Conservation (phyloP, 2,113 vertebrate genomes). For the Dendrocopos noguchii region DNA sequence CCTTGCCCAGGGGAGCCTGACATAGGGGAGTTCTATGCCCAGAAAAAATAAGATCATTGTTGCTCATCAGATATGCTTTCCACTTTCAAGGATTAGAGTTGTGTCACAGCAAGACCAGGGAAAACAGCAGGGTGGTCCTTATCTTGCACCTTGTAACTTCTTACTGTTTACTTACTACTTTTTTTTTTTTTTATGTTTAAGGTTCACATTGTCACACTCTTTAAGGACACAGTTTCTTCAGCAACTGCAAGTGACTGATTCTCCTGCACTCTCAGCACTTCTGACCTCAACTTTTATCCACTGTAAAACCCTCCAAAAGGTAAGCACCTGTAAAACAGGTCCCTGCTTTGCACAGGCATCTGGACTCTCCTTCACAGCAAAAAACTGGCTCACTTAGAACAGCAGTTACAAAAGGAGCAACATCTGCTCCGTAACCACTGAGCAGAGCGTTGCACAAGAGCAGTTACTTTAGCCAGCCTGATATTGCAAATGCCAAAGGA, state of each 20-base stretch:
- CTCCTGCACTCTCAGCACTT: neutral
- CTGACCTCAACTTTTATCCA: neutral
- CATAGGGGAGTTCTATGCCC: neutral
- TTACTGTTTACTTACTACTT: neutral
- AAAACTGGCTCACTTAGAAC: neutral
- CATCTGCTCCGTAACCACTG: neutral
- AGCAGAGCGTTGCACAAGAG: constrained; percentile 44
- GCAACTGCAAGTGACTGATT: neutral
- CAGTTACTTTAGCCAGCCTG: neutral
- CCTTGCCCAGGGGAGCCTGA: constrained; percentile 10
- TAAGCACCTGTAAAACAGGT: neutral
- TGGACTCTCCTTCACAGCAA: neutral
- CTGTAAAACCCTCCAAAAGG: neutral
- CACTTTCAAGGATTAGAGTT: neutral
- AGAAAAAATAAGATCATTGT: constrained; percentile 19
- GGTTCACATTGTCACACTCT: neutral
- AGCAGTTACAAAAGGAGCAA: constrained; percentile 14
- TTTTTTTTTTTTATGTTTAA: neutral
- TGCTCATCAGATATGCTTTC: constrained; percentile 45
- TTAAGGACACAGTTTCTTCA: neutral
- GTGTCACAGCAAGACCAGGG: neutral
- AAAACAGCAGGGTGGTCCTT: constrained; percentile 2
- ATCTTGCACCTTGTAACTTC: neutral
- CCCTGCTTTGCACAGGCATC: neutral
- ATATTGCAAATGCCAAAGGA: constrained; percentile 50